phyloP scores from a whole-genome alignment of 2,888 invertebrate species.

The Chrysomela aeneicollis region DNA sequence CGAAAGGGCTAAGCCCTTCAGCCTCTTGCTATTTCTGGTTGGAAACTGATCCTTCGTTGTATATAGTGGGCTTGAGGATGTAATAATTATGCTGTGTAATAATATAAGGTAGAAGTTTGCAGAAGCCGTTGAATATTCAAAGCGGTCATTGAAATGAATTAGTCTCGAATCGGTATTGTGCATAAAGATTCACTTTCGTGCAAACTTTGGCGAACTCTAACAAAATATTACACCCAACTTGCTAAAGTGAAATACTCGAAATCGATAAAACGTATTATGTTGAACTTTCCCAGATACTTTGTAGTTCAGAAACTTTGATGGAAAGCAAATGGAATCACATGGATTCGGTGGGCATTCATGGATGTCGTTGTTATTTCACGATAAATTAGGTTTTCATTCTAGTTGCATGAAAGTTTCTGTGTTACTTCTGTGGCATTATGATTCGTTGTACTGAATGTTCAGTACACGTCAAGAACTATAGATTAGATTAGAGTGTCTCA shows the following conservation, averaged over 20 bases:
- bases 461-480: too few species aligned
- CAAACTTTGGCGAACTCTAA: background rate
- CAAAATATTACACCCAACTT: background rate
- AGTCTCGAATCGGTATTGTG: constrained; percentile 1
- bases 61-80: background rate
- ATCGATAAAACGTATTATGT: background rate
- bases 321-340: constrained; percentile 1
- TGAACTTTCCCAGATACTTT: background rate
- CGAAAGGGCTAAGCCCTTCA: too few species aligned
- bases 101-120: background rate
- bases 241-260: background rate
- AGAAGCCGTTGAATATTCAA: background rate
- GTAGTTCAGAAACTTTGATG: constrained; percentile 1
- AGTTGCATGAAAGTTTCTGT: background rate
- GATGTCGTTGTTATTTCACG: background rate
- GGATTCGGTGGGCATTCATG: background rate
- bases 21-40: too few species aligned
- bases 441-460: too few species aligned
- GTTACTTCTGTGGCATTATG: too few species aligned
- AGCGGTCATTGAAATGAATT: background rate
- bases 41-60: too few species aligned
- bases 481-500: too few species aligned
- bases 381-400: background rate
- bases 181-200: background rate
- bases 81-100: background rate